Evolutionary conservation across 2,888 invertebrate species (phyloP), one percentile per base, ranked within the genome.

Genomic region (Drosophila robusta): DNA sequence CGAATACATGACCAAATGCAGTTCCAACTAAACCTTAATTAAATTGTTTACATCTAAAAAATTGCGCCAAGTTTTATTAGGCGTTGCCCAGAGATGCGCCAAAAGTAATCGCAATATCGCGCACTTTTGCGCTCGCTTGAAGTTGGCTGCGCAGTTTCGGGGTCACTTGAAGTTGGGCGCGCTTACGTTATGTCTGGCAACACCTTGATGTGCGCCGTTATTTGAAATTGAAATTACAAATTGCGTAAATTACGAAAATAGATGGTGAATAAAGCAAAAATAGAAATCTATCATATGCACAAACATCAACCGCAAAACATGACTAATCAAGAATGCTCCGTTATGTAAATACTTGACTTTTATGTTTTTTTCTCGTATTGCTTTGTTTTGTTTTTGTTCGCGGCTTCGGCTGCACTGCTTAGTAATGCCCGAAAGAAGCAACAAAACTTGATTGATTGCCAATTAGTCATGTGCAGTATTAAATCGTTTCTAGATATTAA

Each of bases 401-500:
- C 34, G 18, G 34, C n/a, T 45, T 38, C 26, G 45, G 50, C 12
- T 74, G 76, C 78, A 74, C 34, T 47, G 73, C 56, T 78, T 76
- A 67, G 68, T 80, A 81, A 74, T 71, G 60, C 54, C 55, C 64
- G 51, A 82, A 75, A 73, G 68, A 73, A 65, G 66, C 64, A 47
- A 34, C 67, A 54, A 69, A 60, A 70, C 56, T 87, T 84, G 87
- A 87, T 87, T 87, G 72, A 83, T 84, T 67, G 79, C 77, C 77
- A 83, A 80, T 87, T 87, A 86, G 87, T 86, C 84, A 83, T 75
- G 65, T 66, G 58, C 63, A 58, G 65, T 72, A 73, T 78, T 74
- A 70, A 87, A 61, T 51, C 56, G 71, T 60, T 73, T 57, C 62
- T 66, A 70, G 68, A 78, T 75, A 62, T 63, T 74, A 70, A 74